Conservation (phyloP, 2,888 invertebrate genomes). For the Drosophila atripex region DNA sequence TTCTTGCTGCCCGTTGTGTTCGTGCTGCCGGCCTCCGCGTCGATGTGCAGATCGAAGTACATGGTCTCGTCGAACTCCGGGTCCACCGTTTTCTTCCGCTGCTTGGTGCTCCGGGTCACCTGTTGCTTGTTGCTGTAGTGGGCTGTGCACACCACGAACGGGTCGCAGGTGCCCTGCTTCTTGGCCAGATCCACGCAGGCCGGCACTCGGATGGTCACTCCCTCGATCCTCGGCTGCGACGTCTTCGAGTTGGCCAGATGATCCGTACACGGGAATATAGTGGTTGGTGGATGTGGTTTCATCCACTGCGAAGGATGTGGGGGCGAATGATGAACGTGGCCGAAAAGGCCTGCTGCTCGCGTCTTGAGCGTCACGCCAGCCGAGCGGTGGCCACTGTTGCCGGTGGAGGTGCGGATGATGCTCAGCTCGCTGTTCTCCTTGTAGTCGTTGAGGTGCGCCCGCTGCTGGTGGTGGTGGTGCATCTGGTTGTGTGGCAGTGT, state of each 20-base stretch:
- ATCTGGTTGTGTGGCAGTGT: constrained; percentile 55
- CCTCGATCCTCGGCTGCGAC: constrained; percentile 67
- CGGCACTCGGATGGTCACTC: constrained; percentile 88
- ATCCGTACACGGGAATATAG: constrained; percentile 58
- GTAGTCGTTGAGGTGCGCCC: constrained; percentile 81
- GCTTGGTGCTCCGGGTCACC: constrained; percentile 92
- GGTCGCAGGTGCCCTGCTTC: constrained; percentile 95
- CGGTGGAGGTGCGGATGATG: constrained; percentile 70
- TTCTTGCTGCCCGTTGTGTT: constrained; percentile 74
- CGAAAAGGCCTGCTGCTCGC: constrained; percentile 68
- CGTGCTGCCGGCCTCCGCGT: constrained; percentile 84
- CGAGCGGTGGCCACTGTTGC: constrained; percentile 33
- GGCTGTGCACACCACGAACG: constrained; percentile 92
- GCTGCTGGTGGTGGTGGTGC: constrained; percentile 63
- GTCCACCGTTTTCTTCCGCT: constrained; percentile 94
- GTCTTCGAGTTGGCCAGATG: constrained; percentile 72
- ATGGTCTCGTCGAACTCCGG: constrained; percentile 95
- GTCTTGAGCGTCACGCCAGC: constrained; percentile 63
- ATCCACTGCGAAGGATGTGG: constrained; percentile 21
- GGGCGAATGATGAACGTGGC: constrained; percentile 57
- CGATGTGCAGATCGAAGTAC: constrained; percentile 88
- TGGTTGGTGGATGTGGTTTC: no score
- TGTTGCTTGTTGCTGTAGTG: constrained; percentile 92
- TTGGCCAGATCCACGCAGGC: constrained; percentile 95
- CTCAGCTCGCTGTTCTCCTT: constrained; percentile 83